phyloP scores from a whole-genome alignment of 2,113 vertebrate species.

The Larimichthys polyactis region DNA sequence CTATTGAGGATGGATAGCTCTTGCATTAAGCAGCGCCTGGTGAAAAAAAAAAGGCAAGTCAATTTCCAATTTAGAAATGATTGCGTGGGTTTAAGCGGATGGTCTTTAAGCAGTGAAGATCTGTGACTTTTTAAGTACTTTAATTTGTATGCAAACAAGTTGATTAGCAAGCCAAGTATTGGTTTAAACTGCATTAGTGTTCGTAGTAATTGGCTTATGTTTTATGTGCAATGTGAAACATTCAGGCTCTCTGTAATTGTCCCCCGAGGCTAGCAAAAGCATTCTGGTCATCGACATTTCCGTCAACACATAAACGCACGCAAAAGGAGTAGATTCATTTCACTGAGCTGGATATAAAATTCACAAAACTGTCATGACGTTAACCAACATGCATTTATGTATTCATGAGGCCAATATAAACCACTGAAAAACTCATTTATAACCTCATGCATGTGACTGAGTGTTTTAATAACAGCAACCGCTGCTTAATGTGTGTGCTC shows the following conservation, averaged over 20 bases:
- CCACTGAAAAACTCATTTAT: background rate
- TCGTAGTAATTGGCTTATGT: constrained; percentile 78
- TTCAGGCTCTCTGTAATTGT: constrained; percentile 55
- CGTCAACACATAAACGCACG: constrained; percentile 47
- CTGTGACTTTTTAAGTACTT: constrained; percentile 76
- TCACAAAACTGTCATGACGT: constrained; percentile 1
- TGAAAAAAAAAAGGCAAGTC: constrained; percentile 63
- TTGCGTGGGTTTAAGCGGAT: constrained; percentile 69
- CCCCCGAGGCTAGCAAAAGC: constrained; percentile 58
- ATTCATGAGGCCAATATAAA: constrained; percentile 3
- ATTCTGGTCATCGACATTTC: constrained; percentile 38
- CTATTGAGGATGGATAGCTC: constrained; percentile 63
- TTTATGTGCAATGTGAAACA: constrained; percentile 76
- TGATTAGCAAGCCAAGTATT: constrained; percentile 75
- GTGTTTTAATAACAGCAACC: background rate
- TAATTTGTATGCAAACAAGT: constrained; percentile 82
- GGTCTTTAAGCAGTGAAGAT: constrained; percentile 71
- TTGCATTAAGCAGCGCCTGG: constrained; percentile 50
- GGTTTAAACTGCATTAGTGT: constrained; percentile 79
- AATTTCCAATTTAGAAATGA: constrained; percentile 77
- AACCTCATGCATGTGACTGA: background rate
- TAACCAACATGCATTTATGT: background rate
- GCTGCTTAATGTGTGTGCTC: background rate
- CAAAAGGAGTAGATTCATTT: constrained; percentile 14
- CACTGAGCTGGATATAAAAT: background rate